Evolutionary conservation across 2,888 invertebrate species (phyloP).

Genomic region (Lymantria monacha): DNA sequence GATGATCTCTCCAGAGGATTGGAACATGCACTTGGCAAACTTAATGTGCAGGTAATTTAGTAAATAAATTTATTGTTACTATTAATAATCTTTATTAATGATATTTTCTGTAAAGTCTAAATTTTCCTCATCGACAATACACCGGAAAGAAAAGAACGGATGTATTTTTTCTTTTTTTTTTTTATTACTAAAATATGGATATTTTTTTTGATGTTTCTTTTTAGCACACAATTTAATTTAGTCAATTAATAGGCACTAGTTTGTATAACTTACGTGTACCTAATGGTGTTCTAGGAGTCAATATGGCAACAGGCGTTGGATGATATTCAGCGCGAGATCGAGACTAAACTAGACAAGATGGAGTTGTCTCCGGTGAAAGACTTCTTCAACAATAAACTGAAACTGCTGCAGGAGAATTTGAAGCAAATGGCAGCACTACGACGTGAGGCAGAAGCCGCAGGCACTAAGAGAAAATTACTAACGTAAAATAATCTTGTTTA

Average conservation of each 20-base stretch:
- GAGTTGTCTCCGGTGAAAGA: slow-evolving; percentile 85
- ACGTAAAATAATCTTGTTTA: slow-evolving; percentile 54
- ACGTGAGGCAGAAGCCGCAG: slow-evolving; percentile 87
- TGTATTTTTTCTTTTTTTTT: too few relatives aligned
- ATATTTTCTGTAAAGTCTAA: too few relatives aligned
- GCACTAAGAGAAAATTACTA: slow-evolving; percentile 85
- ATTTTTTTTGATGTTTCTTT: too few relatives aligned
- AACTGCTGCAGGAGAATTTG: slow-evolving; percentile 83
- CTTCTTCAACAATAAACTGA: slow-evolving; percentile 84
- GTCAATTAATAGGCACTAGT: too few relatives aligned
- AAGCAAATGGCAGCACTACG: slow-evolving; percentile 82
- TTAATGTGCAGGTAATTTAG: slow-evolving; percentile 80
- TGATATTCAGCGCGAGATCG: slow-evolving; percentile 86
- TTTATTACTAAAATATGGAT: too few relatives aligned
- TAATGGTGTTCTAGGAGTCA: slow-evolving; percentile 67
- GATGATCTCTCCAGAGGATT: slow-evolving; percentile 85
- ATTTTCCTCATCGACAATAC: too few relatives aligned
- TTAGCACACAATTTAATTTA: too few relatives aligned
- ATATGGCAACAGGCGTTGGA: slow-evolving; percentile 85
- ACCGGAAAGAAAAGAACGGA: too few relatives aligned
- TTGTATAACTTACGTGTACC: too few relatives aligned
- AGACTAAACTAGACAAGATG: slow-evolving; percentile 84
- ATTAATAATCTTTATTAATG: too few relatives aligned
- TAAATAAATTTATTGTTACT: too few relatives aligned
- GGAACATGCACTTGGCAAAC: slow-evolving; percentile 84